Evolutionary conservation across 1,140 invertebrate genomes (phyloP).

Genomic region (Lordiphosa collinella): DNA sequence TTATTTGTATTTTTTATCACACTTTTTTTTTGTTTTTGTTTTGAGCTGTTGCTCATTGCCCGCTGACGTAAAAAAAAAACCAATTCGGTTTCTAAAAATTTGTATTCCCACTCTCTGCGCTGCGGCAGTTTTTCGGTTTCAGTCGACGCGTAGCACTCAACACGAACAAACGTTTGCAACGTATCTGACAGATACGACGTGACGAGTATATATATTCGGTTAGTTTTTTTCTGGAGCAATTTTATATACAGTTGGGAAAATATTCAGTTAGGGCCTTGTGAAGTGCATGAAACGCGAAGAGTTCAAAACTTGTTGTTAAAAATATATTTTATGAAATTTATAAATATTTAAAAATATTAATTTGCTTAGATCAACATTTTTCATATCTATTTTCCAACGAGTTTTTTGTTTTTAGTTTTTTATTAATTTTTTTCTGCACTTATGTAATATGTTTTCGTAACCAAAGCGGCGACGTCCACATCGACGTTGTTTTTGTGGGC

Average conservation of each 20-base stretch:
- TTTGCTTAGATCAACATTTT: conserved; percentile 1
- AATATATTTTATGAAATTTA: not conserved
- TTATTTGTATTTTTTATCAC: conserved; percentile 54
- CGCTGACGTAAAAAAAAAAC: conserved; percentile 21
- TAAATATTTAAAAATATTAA: not conserved
- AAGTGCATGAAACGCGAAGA: not conserved
- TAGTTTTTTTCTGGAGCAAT: conserved; percentile 39
- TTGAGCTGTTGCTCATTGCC: not conserved
- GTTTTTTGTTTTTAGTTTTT: conserved; percentile 11
- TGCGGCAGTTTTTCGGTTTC: conserved; percentile 39
- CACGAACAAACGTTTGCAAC: conserved; percentile 68
- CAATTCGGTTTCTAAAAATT: conserved; percentile 67
- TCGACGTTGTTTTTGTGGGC: conserved; percentile 5
- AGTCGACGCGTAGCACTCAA: conserved; percentile 76
- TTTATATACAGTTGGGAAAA: not conserved
- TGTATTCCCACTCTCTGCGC: conserved; percentile 42
- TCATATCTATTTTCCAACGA: not conserved
- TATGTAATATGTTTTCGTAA: conserved; percentile 77
- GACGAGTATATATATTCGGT: conserved; percentile 65
- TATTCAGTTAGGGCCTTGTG: not conserved
- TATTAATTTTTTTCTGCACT: conserved; percentile 33
- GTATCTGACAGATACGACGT: conserved; percentile 66
- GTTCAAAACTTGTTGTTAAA: not conserved
- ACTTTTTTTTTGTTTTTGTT: conserved; percentile 45
- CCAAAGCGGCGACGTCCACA: conserved; percentile 38